Evolutionary conservation across 2,113 vertebrate species (phyloP).

Genomic region (Suncus etruscus): DNA sequence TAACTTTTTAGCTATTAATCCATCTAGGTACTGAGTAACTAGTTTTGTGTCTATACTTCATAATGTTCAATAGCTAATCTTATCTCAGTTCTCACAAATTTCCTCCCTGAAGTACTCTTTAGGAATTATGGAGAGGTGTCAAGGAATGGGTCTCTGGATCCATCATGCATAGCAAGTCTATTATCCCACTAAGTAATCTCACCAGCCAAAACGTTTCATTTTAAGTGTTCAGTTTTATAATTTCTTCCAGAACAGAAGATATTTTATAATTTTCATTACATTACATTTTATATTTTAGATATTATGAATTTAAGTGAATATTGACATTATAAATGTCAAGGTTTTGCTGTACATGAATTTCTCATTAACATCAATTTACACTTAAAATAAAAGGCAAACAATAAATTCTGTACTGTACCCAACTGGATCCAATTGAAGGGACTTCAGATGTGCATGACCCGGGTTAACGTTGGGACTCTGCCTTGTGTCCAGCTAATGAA

Average conservation of each 20-base stretch:
- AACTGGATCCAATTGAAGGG: neutral
- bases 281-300: neutral
- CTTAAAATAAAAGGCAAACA: neutral
- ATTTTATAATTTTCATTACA: neutral
- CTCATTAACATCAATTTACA: neutral
- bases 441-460: neutral
- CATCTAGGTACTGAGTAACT: too few relatives aligned
- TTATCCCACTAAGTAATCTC: too few relatives aligned
- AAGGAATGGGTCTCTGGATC: too few relatives aligned
- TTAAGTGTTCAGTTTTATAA: neutral
- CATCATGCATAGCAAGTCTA: too few relatives aligned
- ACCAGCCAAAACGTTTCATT: neutral
- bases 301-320: neutral
- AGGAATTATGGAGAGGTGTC: too few relatives aligned
- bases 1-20: too few relatives aligned
- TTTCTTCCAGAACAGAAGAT: neutral
- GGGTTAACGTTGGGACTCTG: neutral
- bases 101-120: too few relatives aligned
- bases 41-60: too few relatives aligned
- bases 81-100: too few relatives aligned
- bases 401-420: neutral
- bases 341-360: neutral
- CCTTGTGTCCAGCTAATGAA: neutral
- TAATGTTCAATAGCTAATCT: too few relatives aligned
- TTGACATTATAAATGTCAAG: neutral